Conservation (phyloP, 2,113 vertebrate species). For the Rhinolophus sinicus region DNA sequence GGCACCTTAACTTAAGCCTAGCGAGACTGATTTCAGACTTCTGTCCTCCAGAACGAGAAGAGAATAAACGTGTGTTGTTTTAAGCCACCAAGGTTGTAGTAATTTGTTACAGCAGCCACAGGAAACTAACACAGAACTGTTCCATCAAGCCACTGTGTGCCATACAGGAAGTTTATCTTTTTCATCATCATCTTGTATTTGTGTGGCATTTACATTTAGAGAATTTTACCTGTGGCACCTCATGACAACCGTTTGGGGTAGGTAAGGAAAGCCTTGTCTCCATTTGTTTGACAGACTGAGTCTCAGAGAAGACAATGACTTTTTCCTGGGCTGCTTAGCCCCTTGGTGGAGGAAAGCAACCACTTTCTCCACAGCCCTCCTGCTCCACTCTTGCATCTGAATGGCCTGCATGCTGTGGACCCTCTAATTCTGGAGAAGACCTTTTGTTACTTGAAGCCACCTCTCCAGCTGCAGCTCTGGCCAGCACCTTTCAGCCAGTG, state of each 20-base stretch:
- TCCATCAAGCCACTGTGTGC: background rate
- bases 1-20: background rate
- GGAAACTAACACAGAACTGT: background rate
- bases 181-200: background rate
- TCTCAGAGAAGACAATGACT: background rate
- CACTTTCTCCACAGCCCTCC: background rate
- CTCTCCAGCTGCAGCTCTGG: background rate
- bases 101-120: background rate
- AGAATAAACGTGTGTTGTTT: background rate
- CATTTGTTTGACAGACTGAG: background rate
- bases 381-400: background rate
- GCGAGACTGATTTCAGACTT: background rate
- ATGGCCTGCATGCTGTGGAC: background rate
- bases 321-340: background rate
- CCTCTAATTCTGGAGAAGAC: background rate
- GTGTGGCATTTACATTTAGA: background rate
- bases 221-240: background rate
- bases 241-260: background rate
- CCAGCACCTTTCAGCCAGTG: background rate
- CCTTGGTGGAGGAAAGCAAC: background rate
- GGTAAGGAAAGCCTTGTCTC: background rate
- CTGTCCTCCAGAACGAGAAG: background rate
- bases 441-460: background rate
- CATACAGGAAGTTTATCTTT: background rate
- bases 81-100: background rate